Evolutionary conservation across 2,797 vertebrate species (phyloP), one percentile per base, ranked within the genome.

Genomic region (Scolopax bukidnonensis): DNA sequence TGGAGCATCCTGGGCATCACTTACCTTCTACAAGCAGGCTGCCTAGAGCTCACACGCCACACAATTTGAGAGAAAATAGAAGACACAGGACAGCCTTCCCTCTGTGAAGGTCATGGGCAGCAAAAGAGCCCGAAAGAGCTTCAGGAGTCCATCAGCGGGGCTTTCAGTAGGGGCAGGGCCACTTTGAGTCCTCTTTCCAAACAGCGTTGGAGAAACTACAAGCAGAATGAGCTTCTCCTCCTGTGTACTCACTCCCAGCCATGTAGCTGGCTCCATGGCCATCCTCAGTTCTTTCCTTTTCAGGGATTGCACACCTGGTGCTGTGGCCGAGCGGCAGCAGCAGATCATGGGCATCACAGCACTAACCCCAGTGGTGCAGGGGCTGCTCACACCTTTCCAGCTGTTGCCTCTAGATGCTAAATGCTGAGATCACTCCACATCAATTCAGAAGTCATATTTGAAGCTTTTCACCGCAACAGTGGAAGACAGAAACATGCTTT

Each of bases 251-350:
- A 61, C 16, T 24, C 13, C 27, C 2, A 0, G 41, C 5, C 43
- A 47, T 1, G 0, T 2, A 64, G 60, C 27, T 32, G n/a, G 16
- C 23, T 41, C 23, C 0, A 0, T 16, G 20, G n/a, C 28, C 41
- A 33, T 20, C 27, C 54, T 68, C 10, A 0, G 3, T 24, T 20
- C 60, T n/a, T 59, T 69, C 25, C 17, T 54, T 41, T 38, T 27
- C 50, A 20, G 59, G n/a, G 36, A 30, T n/a, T 30, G 7, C 9
- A 8, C 9, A 30, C 16, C 2, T 0, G 0, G 27, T 11, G 43
- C 68, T 17, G 4, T 4, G 6, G 28, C 12, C 0, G 0, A 50
- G 51, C 1, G 0, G 65, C 64, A 40, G 59, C 56, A 65, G 61
- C 25, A 24, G 17, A 41, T 65, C 24, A 0, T 0, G 1, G 56